phyloP scores from a whole-genome alignment of 2,797 vertebrate species.

The Lutjanus campechanus region DNA sequence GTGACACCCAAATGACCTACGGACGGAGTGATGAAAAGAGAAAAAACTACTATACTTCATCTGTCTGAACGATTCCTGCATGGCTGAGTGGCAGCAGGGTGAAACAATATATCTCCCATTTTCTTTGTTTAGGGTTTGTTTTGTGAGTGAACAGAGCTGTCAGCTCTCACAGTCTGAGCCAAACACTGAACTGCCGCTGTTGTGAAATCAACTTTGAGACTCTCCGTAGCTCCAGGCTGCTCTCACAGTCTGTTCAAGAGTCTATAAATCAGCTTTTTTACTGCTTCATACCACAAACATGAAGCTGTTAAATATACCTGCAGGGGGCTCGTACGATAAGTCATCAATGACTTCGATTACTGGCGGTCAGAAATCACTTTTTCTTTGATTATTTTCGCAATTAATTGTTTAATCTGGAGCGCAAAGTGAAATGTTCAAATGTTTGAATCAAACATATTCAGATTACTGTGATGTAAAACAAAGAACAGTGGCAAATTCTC shows the following conservation, averaged over 20 bases:
- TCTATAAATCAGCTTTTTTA: conserved; percentile 7
- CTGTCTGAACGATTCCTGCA: background rate
- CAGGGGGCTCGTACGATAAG: background rate
- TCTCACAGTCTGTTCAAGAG: background rate
- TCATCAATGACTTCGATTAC: background rate
- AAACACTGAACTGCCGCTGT: conserved; percentile 33
- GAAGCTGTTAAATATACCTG: conserved; percentile 1
- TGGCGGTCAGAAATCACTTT: background rate
- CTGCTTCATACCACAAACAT: background rate
- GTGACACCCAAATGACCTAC: background rate
- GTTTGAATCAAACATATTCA: background rate
- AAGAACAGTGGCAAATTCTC: background rate
- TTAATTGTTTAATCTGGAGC: background rate
- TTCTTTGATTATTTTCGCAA: background rate
- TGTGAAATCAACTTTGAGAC: conserved; percentile 26
- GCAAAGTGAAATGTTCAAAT: background rate
- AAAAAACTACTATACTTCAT: background rate
- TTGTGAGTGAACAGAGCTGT: background rate
- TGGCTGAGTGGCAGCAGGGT: background rate
- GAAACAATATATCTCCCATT: background rate
- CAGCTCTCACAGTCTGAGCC: conserved; percentile 39
- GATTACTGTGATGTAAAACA: background rate
- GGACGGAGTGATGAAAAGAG: background rate
- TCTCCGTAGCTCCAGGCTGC: conserved; percentile 23
- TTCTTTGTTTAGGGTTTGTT: conserved; percentile 4